Evolutionary conservation across 2,888 invertebrate genomes (phyloP).

Genomic region (Ommatoiulus sabulosus): DNA sequence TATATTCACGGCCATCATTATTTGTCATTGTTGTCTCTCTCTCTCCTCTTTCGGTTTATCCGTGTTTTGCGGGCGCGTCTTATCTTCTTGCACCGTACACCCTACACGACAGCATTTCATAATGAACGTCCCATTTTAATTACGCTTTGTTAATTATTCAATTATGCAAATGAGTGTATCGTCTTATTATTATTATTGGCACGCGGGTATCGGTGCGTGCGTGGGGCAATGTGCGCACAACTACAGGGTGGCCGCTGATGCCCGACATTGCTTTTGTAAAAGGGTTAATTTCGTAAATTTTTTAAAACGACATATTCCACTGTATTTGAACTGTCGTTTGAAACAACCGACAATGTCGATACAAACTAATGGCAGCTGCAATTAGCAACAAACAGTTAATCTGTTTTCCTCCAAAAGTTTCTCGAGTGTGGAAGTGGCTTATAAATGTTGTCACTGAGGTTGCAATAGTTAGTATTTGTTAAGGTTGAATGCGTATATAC

Average conservation of each 20-base stretch:
- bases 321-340: too few species aligned
- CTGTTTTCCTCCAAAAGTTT: too few species aligned
- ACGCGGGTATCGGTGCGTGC: neutral
- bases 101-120: neutral
- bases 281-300: too few species aligned
- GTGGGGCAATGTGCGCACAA: neutral
- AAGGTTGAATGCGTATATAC: too few species aligned
- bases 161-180: slow-evolving; percentile 47
- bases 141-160: slow-evolving; percentile 50
- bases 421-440: too few species aligned
- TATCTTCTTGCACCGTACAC: neutral
- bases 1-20: neutral
- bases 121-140: slow-evolving; percentile 37
- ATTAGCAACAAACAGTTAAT: too few species aligned
- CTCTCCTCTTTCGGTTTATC: neutral
- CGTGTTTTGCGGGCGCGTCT: neutral
- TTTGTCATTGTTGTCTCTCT: neutral
- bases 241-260: neutral
- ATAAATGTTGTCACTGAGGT: too few species aligned
- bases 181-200: slow-evolving; percentile 19
- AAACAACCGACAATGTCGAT: too few species aligned
- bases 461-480: too few species aligned
- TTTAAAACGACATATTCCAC: too few species aligned
- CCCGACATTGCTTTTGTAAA: too few species aligned
- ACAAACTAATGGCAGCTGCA: too few species aligned